Conservation (phyloP, 2,888 invertebrate genomes). For the Acanthosepion lycidas region DNA sequence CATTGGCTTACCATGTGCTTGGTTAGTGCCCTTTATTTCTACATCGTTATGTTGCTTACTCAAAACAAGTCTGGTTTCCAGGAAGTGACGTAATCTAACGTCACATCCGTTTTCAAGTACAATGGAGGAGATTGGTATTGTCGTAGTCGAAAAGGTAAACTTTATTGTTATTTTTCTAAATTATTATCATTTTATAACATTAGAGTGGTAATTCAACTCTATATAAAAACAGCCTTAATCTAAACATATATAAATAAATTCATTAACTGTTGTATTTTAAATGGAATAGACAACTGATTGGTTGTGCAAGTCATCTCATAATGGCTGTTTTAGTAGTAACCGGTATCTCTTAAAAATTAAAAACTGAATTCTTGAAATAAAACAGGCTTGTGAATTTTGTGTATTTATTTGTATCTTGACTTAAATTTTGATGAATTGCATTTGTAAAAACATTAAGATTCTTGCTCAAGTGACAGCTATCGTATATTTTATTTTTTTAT, state of each 20-base stretch:
- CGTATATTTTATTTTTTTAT: too few species aligned
- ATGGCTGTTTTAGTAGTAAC: neutral
- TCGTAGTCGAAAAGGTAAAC: slow-evolving; percentile 86
- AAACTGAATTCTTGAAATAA: neutral
- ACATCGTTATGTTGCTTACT: neutral
- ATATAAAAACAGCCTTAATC: neutral
- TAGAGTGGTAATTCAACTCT: neutral
- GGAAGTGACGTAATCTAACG: slow-evolving; percentile 56
- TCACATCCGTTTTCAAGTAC: slow-evolving; percentile 51
- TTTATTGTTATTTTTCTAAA: slow-evolving; percentile 50
- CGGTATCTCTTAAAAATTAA: neutral
- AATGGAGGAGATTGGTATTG: slow-evolving; percentile 89
- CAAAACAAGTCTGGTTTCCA: slow-evolving; percentile 53
- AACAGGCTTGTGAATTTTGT: neutral
- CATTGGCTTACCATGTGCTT: too few species aligned
- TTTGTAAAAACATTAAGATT: neutral
- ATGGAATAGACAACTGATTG: neutral
- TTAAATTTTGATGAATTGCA: neutral
- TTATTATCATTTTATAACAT: neutral
- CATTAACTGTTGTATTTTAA: neutral
- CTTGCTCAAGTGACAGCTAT: neutral
- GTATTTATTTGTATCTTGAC: neutral
- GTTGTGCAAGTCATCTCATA: neutral
- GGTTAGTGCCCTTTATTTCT: neutral
- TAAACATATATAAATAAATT: neutral